Base-by-base conservation (phyloP, 1,140 invertebrate species). In the Helicoverpa zea region DNA sequence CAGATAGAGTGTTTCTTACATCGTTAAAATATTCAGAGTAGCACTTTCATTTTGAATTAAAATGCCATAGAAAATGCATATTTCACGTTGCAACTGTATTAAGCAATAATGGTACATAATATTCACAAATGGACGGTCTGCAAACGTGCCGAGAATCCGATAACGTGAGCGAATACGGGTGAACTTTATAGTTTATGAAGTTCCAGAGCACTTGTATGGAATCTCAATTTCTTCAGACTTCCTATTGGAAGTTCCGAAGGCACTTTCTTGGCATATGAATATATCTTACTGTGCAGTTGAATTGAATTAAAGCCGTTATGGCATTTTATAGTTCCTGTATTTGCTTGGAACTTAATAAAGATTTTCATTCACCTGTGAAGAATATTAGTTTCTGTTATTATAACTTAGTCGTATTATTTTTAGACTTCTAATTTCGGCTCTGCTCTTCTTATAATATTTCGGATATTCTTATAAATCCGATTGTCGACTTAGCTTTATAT, bases 191-290 rank as follows among this genome's bases (percentile, higher is more conserved):
- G 70, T 73, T 73, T 73, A 73, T 73, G 51, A 73, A 73, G 23
- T 73, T 35, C 70, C 13, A 29, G 16, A 30, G 52, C 29, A 58
- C 70, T 56, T 73, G 52, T 56, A 16, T 30, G 52, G 70, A 73
- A 73, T 73, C 52, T 43, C 43, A 73, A 73, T 73, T 73, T 73
- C 70, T 73, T 73, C 52, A 73, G 70, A 51, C 35, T 73, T 70
- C 70, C 52, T 35, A 58, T 73, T 58, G 49, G 29, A 58, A 73
- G 43, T 58, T 54, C 14, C 12, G 14, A 73, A 73, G 18, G 14
- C 47, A 68, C 23, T 59, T 68, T 68, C 64, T 54, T 56, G 23
- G 52, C 47, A 18, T 49, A 47, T 47, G 63, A 66, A 66, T 66
- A 66, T 66, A 66, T 66, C 35, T 66, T 7, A 51, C 29, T 54